Percentiles rank a stretch among this genome's conserved stretches.
phyloP scores from a whole-genome alignment of 2,113 vertebrate species.

The Pipra filicauda region DNA sequence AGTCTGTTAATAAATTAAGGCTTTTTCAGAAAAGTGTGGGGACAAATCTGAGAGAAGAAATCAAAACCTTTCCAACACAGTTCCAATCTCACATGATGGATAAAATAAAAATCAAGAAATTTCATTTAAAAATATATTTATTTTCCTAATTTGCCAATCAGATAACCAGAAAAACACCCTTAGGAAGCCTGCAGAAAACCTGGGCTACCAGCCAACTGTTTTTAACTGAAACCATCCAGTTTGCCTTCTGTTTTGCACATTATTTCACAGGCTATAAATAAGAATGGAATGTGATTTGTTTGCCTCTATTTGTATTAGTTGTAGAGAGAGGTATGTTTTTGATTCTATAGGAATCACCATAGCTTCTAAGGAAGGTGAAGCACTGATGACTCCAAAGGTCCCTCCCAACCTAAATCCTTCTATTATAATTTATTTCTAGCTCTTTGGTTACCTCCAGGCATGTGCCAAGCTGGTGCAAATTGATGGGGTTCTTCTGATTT shows the following conservation, averaged over 20 bases:
- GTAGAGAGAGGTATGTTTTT: background rate
- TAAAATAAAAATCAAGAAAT: background rate
- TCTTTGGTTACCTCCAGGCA: background rate
- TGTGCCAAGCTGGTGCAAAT: background rate
- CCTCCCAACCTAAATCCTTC: background rate
- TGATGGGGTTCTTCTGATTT: background rate
- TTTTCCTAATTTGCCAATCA: background rate
- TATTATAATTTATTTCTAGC: background rate
- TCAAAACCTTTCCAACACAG: background rate
- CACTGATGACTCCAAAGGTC: background rate
- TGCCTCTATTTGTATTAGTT: background rate
- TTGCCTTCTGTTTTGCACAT: background rate
- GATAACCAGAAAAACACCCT: background rate
- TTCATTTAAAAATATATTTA: background rate
- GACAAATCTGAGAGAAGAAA: background rate
- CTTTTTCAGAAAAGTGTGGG: background rate
- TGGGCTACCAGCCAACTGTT: background rate
- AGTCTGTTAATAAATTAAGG: background rate
- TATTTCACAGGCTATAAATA: conserved; percentile 4
- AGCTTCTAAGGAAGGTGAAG: background rate
- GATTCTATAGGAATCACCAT: background rate
- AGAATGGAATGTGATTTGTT: background rate
- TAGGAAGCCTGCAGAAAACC: background rate
- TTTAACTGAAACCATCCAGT: background rate
- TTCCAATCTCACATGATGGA: background rate